Conservation (phyloP, 2,888 invertebrate species). For the Chromoteleia sp. region DNA sequence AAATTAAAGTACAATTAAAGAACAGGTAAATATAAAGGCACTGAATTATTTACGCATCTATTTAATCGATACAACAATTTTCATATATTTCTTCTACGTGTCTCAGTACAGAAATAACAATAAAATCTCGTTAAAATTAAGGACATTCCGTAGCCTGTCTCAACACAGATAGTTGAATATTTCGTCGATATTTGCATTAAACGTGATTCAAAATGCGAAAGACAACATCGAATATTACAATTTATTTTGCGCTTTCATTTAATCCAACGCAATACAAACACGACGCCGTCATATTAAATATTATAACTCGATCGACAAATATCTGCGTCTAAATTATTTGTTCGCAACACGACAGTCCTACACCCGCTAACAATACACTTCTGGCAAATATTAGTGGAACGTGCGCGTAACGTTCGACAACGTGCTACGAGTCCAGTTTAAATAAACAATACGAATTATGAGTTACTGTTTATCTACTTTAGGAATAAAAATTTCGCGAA, state of each 20-base stretch:
- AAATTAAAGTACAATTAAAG: too few relatives aligned
- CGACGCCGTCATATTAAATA: constrained; percentile 71
- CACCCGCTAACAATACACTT: constrained; percentile 75
- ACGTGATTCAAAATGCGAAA: not conserved
- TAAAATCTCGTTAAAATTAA: too few relatives aligned
- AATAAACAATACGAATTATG: constrained; percentile 72
- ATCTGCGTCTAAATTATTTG: constrained; percentile 69
- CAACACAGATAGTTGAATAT: too few relatives aligned
- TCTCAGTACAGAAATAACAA: too few relatives aligned
- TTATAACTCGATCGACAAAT: constrained; percentile 72
- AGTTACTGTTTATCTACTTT: constrained; percentile 69
- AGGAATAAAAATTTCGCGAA: constrained; percentile 53
- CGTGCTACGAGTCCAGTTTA: constrained; percentile 63
- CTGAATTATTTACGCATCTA: too few relatives aligned
- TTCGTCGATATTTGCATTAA: too few relatives aligned
- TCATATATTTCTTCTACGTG: too few relatives aligned
- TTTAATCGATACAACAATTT: too few relatives aligned
- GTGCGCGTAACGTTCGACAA: constrained; percentile 76
- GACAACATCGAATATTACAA: constrained; percentile 16
- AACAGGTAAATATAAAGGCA: too few relatives aligned
- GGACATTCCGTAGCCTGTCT: too few relatives aligned
- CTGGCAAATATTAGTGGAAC: constrained; percentile 82
- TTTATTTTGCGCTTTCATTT: constrained; percentile 52
- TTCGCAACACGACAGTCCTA: constrained; percentile 62
- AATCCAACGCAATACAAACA: constrained; percentile 46